A percentile compares a stretch with the other conserved stretches of the same genome.
Evolutionary conservation across 1,140 invertebrate genomes (phyloP).

Genomic region (Phenacoccus solenopsis): DNA sequence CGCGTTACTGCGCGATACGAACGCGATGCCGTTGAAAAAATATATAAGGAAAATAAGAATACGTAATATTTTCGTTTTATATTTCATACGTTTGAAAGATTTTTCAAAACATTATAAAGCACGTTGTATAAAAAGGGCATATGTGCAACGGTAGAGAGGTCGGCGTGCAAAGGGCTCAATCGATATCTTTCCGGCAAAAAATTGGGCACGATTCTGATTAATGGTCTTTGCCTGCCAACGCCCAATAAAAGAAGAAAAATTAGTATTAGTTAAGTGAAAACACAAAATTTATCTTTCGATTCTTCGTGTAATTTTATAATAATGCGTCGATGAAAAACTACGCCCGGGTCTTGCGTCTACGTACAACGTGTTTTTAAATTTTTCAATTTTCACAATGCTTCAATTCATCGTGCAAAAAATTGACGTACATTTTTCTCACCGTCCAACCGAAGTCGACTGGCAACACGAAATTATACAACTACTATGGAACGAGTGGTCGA

Average conservation of each 20-base stretch:
- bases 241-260: conserved; percentile 18
- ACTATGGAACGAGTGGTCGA: too few species aligned
- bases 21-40: not conserved
- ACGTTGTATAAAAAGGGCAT: not conserved
- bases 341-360: not conserved
- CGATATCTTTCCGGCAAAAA: conserved; percentile 16
- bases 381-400: conserved; percentile 5
- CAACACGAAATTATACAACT: too few species aligned
- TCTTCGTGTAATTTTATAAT: conserved; percentile 11
- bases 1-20: too few species aligned
- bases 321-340: not conserved
- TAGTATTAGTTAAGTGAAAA: conserved; percentile 14
- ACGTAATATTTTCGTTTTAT: conserved; percentile 1
- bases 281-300: conserved; percentile 10
- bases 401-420: not conserved
- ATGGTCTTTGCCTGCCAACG: conserved; percentile 13
- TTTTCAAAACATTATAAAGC: conserved; percentile 3
- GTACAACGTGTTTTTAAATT: conserved; percentile 5
- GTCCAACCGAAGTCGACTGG: too few species aligned
- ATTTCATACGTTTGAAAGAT: conserved; percentile 3
- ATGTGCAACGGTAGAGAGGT: conserved; percentile 6
- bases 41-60: not conserved
- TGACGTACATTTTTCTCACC: not conserved
- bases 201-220: conserved; percentile 17
- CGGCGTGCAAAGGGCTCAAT: not conserved